A percentile compares a stretch with the other conserved stretches of the same genome.
These are phyloP conservation scores for Cetonia aurata DNA, from an alignment of 2,888 invertebrate species.

Conservation along the genomic window DNA sequence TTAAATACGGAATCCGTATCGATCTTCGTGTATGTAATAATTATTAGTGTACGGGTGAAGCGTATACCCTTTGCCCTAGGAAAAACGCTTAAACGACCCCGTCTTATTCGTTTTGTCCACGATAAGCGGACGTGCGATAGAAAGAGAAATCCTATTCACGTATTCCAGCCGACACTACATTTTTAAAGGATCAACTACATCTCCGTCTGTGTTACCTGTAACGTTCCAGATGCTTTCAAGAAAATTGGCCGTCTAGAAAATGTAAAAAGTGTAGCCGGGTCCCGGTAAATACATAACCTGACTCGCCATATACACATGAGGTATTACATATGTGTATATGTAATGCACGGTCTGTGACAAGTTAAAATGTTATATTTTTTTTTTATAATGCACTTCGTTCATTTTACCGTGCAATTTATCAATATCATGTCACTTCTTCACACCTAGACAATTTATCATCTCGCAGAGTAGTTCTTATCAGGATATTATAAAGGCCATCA, in stretches of 20 bases:
- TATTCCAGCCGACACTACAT: conserved; percentile 59
- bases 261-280: conserved; percentile 52
- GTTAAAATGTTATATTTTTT: conserved; percentile 51
- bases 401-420: conserved; percentile 51
- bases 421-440: conserved; percentile 50
- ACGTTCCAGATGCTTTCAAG: conserved; percentile 63
- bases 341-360: conserved; percentile 50
- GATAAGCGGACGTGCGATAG: conserved; percentile 39
- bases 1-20: conserved; percentile 54
- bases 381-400: conserved; percentile 49
- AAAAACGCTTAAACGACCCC: conserved; percentile 22
- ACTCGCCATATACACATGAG: conserved; percentile 48
- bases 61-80: conserved; percentile 9
- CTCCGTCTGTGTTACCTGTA: conserved; percentile 60
- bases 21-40: conserved; percentile 49
- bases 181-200: conserved; percentile 63
- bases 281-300: conserved; percentile 50
- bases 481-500: conserved; percentile 13
- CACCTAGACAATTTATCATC: conserved; percentile 49
- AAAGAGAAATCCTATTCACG: conserved; percentile 42
- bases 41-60: conserved; percentile 48
- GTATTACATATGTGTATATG: background rate
- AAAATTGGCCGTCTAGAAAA: conserved; percentile 60
- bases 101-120: conserved; percentile 35
- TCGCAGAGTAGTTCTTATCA: conserved; percentile 22